Evolutionary conservation across 2,113 vertebrate species (phyloP).

Genomic region (Neotragus pygmaeus): DNA sequence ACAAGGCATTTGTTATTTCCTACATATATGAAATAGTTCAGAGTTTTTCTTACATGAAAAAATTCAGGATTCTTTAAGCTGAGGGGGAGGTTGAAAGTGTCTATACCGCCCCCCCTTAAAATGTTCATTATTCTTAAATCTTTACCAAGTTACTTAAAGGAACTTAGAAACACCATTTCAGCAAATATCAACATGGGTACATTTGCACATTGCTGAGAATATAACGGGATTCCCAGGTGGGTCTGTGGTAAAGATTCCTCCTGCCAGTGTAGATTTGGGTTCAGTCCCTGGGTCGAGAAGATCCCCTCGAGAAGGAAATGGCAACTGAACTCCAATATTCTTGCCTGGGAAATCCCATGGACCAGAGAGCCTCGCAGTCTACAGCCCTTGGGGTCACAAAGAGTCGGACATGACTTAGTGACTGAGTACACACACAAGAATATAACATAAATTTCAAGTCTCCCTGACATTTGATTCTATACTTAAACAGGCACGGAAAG

Average conservation of each 20-base stretch:
- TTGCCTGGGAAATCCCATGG: background rate
- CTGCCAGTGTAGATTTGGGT: background rate
- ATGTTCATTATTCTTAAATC: background rate
- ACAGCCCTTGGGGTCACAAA: background rate
- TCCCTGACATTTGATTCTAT: background rate
- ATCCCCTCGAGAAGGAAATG: background rate
- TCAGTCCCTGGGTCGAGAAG: background rate
- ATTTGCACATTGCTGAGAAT: background rate
- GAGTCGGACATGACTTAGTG: background rate
- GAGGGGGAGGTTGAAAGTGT: background rate
- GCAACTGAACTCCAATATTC: background rate
- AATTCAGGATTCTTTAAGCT: background rate
- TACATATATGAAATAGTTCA: background rate
- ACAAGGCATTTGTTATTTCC: background rate
- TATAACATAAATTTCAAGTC: background rate
- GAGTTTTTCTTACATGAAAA: background rate
- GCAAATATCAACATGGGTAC: background rate
- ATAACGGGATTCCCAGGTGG: background rate
- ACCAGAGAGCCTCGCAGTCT: background rate
- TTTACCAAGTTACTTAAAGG: background rate
- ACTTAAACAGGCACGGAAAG: background rate
- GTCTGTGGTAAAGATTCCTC: background rate
- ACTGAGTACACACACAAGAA: background rate
- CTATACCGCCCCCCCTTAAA: background rate
- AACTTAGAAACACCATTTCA: background rate